Percentiles rank a stretch among this genome's conserved stretches.
These are phyloP conservation scores for Grallaria varia DNA, from an alignment of 2,113 vertebrate species.

Conservation along the genomic window DNA sequence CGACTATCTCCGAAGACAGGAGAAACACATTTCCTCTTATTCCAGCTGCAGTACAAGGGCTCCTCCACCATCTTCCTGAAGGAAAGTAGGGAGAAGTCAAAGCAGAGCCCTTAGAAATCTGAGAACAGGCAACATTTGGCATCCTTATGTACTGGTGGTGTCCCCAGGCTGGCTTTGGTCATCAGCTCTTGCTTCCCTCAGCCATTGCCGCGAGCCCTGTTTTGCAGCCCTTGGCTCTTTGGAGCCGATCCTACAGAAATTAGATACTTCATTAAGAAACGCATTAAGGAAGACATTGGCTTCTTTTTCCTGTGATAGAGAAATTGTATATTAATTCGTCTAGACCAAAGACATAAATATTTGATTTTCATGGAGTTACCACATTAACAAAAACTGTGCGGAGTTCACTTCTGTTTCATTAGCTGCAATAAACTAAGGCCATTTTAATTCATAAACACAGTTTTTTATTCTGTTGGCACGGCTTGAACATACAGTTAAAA, in stretches of 20 bases:
- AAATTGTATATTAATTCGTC: not conserved
- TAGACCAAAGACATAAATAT: constrained; percentile 46
- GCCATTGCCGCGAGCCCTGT: not conserved
- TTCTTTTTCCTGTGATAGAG: not conserved
- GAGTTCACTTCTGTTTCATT: constrained; percentile 10
- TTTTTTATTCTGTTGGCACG: not conserved
- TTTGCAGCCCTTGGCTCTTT: not conserved
- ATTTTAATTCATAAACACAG: constrained; percentile 31
- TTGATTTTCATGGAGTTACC: constrained; percentile 11
- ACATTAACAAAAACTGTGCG: not conserved
- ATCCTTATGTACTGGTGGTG: not conserved
- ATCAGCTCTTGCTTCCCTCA: not conserved
- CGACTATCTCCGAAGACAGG: not conserved
- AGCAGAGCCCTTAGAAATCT: not conserved
- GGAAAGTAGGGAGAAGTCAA: not conserved
- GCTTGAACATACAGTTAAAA: constrained; percentile 38
- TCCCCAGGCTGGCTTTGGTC: not conserved
- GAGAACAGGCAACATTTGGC: not conserved
- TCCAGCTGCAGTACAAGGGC: not conserved
- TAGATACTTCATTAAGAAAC: not conserved
- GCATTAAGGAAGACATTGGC: not conserved
- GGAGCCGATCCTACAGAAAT: not conserved
- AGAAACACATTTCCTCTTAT: not conserved
- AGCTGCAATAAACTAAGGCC: not conserved
- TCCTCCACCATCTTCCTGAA: not conserved